Evolutionary conservation across 2,888 invertebrate species (phyloP), one percentile per base, ranked within the genome.

Genomic region (Brenthis hecate): DNA sequence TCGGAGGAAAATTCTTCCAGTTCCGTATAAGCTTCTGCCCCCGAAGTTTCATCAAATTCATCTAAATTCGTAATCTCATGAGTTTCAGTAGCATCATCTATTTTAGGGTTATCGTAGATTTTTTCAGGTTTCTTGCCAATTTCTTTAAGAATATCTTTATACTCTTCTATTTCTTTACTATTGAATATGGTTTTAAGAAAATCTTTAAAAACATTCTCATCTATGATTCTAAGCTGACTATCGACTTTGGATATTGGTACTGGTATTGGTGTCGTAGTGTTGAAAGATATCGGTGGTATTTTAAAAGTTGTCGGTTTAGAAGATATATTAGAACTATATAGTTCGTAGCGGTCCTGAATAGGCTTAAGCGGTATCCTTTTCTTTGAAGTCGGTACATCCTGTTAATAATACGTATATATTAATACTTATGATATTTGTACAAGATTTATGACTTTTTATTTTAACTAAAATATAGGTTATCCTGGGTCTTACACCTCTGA

Each of bases 101-200:
- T 54, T 55, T 16, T 57, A 55, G n/a, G 32, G 4, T 56, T 47
- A 16, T 43, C 68, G 13, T 57, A 6, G 6, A 55, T 36, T 50
- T 32, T 53, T 63, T 48, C 13, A 51, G 43, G 16, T 14, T 51
- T 65, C n/a, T 65, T 14, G 43, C 16, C 19, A 23, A 56, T 55
- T 62, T 70, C 53, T 57, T 73, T 58, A 0, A 76, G n/a, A 36
- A 71, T 50, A 16, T 74, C 73, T 54, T 75, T 56, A 56, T 79
- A 74, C 50, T 77, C 72, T 11, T 73, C 60, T n/a, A 77, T 73
- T 70, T 86, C 85, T 19, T 83, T 76, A 43, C 79, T 81, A n/a
- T 72, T 74, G 65, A 87, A 86, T 79, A 87, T 81, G 0, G 84
- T 82, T 47, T 68, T 60, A 13, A 87, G 65, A 68, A 86, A 85